Conservation (phyloP, 2,888 invertebrate genomes). For the Microplitis manilae region DNA sequence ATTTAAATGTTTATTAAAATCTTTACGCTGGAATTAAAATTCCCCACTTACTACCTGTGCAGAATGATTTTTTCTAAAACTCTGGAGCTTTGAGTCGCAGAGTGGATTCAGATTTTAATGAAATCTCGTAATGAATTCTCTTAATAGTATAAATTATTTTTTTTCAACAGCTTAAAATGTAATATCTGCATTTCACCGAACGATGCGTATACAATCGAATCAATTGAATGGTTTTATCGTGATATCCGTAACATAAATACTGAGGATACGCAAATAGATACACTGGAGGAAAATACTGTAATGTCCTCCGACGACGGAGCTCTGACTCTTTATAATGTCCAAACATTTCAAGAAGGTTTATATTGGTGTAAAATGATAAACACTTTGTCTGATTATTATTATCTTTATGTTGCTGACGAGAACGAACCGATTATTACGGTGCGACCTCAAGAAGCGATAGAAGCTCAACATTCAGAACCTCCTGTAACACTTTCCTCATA, state of each 20-base stretch:
- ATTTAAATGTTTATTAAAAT: no score
- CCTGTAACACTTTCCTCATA: conserved; percentile 57
- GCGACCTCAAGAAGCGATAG: conserved; percentile 54
- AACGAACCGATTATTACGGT: conserved; percentile 70
- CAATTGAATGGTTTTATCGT: conserved; percentile 73
- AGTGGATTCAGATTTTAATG: neutral
- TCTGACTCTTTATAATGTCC: conserved; percentile 74
- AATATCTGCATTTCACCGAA: conserved; percentile 74
- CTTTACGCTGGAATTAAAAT: no score
- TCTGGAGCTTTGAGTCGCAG: no score
- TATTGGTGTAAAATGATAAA: conserved; percentile 75
- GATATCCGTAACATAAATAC: conserved; percentile 58
- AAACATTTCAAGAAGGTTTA: conserved; percentile 73
- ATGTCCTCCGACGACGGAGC: conserved; percentile 71
- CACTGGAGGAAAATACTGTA: conserved; percentile 68
- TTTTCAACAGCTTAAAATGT: conserved; percentile 70
- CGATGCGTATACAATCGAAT: conserved; percentile 65
- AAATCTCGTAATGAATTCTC: neutral
- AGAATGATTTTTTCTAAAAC: no score
- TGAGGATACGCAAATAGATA: conserved; percentile 66
- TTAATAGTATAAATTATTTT: neutral
- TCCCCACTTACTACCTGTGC: no score
- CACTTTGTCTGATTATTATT: conserved; percentile 70
- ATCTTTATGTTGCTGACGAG: conserved; percentile 74
- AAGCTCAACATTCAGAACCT: conserved; percentile 65